Evolutionary conservation across 2,888 invertebrate species (phyloP).

Genomic region (Marronus borbonicus): DNA sequence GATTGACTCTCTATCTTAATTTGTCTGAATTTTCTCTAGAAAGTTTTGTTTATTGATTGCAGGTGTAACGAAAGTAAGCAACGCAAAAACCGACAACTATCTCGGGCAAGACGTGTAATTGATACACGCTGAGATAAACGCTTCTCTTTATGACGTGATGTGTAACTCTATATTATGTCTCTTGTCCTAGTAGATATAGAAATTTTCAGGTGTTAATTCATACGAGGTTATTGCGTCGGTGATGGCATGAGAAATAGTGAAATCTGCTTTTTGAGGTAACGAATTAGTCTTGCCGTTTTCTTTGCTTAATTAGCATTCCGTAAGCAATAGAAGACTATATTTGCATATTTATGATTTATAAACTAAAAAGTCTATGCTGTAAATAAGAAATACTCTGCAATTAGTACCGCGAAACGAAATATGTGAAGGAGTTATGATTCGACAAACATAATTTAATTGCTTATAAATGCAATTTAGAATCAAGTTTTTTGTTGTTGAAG

Average conservation of each 20-base stretch:
- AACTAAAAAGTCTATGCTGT: not conserved
- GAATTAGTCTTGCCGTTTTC: conserved; percentile 18
- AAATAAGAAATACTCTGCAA: no score
- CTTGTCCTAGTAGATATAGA: not conserved
- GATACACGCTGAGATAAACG: conserved; percentile 40
- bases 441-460: no score
- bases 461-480: no score
- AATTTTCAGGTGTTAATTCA: conserved; percentile 39
- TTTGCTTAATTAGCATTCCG: conserved; percentile 11
- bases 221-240: conserved; percentile 4
- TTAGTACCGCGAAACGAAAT: no score
- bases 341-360: conserved; percentile 31
- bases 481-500: no score
- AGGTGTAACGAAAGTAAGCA: conserved; percentile 55
- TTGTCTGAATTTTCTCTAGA: conserved; percentile 55
- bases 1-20: conserved; percentile 50
- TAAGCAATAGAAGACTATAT: conserved; percentile 19
- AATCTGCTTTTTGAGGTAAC: conserved; percentile 29
- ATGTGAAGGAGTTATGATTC: no score
- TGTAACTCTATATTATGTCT: conserved; percentile 29
- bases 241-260: conserved; percentile 24
- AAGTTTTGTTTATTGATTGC: conserved; percentile 58
- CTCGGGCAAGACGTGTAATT: conserved; percentile 40
- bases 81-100: conserved; percentile 30
- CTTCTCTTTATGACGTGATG: conserved; percentile 38